phyloP scores from a whole-genome alignment of 2,113 vertebrate species.

The Vulpes lagopus region DNA sequence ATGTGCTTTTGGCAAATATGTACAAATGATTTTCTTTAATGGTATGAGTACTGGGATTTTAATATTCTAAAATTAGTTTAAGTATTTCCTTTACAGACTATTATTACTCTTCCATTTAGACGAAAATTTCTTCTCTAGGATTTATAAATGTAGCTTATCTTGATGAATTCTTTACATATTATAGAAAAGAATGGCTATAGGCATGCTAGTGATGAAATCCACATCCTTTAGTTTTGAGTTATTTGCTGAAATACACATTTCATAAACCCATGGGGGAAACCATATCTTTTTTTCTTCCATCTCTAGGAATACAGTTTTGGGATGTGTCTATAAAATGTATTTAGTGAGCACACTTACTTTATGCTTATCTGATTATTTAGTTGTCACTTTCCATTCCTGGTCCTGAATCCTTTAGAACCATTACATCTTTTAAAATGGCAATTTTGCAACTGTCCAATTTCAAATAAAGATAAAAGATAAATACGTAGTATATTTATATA shows the following conservation, averaged over 20 bases:
- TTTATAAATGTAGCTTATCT: neutral
- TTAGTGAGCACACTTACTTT: neutral
- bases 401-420: neutral
- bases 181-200: neutral
- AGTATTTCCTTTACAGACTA: conserved; percentile 19
- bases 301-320: neutral
- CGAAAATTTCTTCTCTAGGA: neutral
- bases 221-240: neutral
- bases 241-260: neutral
- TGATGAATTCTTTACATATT: neutral
- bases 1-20: conserved; percentile 51
- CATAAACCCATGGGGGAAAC: neutral
- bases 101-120: neutral
- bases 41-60: neutral
- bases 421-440: neutral
- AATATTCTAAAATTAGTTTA: conserved; percentile 53
- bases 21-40: conserved; percentile 41
- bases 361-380: neutral
- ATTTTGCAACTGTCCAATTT: neutral
- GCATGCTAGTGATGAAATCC: neutral
- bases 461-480: neutral
- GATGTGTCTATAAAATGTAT: neutral
- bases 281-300: neutral
- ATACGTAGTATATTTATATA: neutral
- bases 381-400: neutral